These are phyloP conservation scores for Megalopta genalis DNA, from an alignment of 1,140 invertebrate species.

Conservation along the genomic window DNA sequence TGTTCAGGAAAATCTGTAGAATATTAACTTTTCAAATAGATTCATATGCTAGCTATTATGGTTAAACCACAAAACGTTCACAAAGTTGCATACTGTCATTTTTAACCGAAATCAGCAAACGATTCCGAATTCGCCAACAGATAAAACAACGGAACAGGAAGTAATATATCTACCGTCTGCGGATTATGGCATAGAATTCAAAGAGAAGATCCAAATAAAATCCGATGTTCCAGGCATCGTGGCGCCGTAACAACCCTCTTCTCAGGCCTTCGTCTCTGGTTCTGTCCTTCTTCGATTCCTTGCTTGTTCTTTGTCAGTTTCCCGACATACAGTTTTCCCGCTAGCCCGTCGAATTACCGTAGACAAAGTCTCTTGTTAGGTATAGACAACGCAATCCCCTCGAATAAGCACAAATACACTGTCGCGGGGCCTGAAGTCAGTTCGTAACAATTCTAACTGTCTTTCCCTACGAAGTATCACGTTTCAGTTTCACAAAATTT, in stretches of 20 bases:
- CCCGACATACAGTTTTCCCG: not conserved
- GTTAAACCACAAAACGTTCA: too few species aligned
- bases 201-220: not conserved
- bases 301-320: not conserved
- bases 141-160: not conserved
- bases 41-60: too few species aligned
- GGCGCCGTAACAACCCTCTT: conserved; percentile 37
- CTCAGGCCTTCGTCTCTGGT: conserved; percentile 26
- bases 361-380: not conserved
- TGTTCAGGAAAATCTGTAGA: too few species aligned
- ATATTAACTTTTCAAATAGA: too few species aligned
- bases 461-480: not conserved
- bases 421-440: not conserved
- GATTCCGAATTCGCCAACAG: not conserved
- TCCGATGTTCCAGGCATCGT: conserved; percentile 41
- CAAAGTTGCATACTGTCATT: too few species aligned
- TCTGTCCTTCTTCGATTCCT: conserved; percentile 35
- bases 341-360: not conserved
- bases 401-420: not conserved
- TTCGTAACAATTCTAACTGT: not conserved
- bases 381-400: conserved; percentile 7
- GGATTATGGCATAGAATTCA: not conserved
- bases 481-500: not conserved
- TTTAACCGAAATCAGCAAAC: too few species aligned
- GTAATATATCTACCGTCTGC: conserved; percentile 7